These are phyloP conservation scores for Schizothorax lantsangensis DNA, from an alignment of 2,797 vertebrate genomes.

Conservation along the genomic window DNA sequence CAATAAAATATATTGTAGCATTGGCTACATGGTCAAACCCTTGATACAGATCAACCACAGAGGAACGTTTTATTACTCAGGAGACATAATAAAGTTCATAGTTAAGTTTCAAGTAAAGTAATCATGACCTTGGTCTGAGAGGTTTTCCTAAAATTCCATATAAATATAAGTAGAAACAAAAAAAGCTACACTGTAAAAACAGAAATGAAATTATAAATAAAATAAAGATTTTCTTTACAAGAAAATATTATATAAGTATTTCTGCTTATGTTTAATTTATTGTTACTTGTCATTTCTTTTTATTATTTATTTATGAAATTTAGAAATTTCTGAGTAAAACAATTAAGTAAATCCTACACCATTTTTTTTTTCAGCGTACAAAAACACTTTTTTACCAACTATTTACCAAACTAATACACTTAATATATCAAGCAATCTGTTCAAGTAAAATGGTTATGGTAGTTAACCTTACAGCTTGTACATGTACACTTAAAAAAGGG, in stretches of 20 bases:
- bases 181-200: neutral
- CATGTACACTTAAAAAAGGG: neutral
- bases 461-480: neutral
- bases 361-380: neutral
- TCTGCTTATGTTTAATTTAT: neutral
- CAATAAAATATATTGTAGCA: neutral
- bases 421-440: no score
- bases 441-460: no score
- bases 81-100: neutral
- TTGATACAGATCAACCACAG: neutral
- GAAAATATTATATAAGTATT: neutral
- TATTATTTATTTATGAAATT: neutral
- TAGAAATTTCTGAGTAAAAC: neutral
- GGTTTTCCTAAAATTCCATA: neutral
- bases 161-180: neutral
- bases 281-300: neutral
- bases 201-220: no score
- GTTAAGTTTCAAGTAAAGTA: neutral
- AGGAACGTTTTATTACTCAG: neutral
- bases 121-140: neutral
- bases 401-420: neutral
- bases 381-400: neutral
- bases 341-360: neutral
- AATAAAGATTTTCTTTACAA: neutral
- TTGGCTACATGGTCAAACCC: neutral